Base-by-base conservation (phyloP, 2,113 vertebrate genomes). In the Apeltes quadracus region DNA sequence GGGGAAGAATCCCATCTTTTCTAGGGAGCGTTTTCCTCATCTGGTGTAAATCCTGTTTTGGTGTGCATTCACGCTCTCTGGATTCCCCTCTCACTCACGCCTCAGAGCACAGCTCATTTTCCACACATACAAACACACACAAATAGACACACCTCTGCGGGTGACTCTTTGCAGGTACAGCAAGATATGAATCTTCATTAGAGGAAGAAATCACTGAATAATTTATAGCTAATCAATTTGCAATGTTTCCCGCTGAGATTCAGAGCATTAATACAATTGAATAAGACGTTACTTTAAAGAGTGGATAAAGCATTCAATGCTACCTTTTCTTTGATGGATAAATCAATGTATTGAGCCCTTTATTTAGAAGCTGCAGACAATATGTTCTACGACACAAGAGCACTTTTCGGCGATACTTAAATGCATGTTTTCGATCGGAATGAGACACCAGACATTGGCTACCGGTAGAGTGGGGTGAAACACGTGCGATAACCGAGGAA, bases 191-290 rank as follows among this genome's bases (percentile, higher is more conserved):
- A 80, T 86, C 82, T 86, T 88, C 83, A 82, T 90, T 88, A 90
- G 86, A 11, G 4, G 22, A 48, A 67, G 66, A 69, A 79, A 87
- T 84, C 82, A 78, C 67, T 84, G 71, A 76, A 87, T 84, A 83
- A 89, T 90, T 83, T 84, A 78, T 58, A 75, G 57, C 66, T 72
- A 82, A 89, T 89, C 86, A 88, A 88, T 83, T 53, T 58, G 65
- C 43, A 43, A 16, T 53, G 61, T 78, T 77, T 73, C 55, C 65
- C 54, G 61, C 41, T 61, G 53, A 75, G 59, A 54, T 44, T 55
- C 12, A 39, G 65, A 72, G 67, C 25, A 25, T 56, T 3, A 5
- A 64, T 61, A 61, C 50, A 61, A 69, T 69, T 69, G 66, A 58
- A 34, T 38, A 23, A 29, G 34, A 64, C 62, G 23, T 83, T 55